These are phyloP conservation scores for Argyrosomus japonicus DNA, from an alignment of 2,113 vertebrate genomes.

Conservation along the genomic window DNA sequence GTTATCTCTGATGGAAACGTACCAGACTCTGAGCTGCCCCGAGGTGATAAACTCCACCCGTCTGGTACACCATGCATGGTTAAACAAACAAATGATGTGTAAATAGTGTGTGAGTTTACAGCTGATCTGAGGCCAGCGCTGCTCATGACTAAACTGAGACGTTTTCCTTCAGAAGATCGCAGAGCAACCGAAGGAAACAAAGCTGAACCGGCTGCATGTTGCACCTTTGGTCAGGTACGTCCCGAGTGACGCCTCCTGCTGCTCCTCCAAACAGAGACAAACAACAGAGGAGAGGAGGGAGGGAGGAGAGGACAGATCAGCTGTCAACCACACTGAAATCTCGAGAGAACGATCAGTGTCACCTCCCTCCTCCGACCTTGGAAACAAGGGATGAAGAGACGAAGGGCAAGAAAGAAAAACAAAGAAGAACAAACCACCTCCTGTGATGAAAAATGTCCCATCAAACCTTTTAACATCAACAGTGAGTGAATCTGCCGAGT, in stretches of 20 bases:
- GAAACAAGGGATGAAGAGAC: neutral
- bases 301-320: neutral
- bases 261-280: too few relatives aligned
- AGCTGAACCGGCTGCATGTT: too few relatives aligned
- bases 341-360: neutral
- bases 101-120: neutral
- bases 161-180: too few relatives aligned
- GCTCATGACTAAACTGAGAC: too few relatives aligned
- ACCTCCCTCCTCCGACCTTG: neutral
- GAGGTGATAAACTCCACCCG: slow-evolving; percentile 39
- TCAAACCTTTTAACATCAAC: neutral
- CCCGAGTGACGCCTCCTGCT: neutral
- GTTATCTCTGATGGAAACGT: slow-evolving; percentile 1
- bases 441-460: neutral
- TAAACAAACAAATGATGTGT: slow-evolving; percentile 16
- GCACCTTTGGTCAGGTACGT: neutral
- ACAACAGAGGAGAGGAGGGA: neutral
- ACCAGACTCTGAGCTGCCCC: neutral
- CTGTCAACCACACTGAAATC: slow-evolving; percentile 12
- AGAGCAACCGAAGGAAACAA: too few relatives aligned
- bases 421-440: neutral
- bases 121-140: neutral
- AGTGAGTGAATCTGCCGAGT: too few relatives aligned
- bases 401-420: neutral
- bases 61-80: neutral